These are phyloP conservation scores for Drosophila melanogaster DNA, from an alignment of 1,140 invertebrate species.

Conservation along the genomic window DNA sequence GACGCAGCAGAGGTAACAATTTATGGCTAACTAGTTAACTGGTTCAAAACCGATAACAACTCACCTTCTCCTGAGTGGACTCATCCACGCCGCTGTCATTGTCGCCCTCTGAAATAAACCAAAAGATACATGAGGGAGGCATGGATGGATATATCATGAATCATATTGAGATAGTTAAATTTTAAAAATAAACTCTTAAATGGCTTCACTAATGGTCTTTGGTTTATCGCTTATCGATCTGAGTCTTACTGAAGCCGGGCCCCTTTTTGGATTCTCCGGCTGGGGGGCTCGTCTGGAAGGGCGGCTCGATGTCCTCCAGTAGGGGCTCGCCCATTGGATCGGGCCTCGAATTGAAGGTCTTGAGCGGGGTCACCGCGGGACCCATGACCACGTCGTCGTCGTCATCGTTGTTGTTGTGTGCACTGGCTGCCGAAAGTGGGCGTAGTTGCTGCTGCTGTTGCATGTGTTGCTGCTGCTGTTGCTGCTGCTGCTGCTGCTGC, in stretches of 20 bases:
- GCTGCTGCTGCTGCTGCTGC: constrained; percentile 86
- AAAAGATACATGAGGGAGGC: too few species aligned
- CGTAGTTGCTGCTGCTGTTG: constrained; percentile 49
- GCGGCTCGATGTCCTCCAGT: constrained; percentile 69
- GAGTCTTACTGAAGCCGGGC: constrained; percentile 45
- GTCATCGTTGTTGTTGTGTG: constrained; percentile 70
- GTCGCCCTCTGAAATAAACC: constrained; percentile 89
- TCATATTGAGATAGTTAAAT: background rate
- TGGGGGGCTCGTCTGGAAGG: constrained; percentile 52
- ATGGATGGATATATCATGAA: background rate
- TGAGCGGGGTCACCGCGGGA: constrained; percentile 73
- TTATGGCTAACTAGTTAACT: constrained; percentile 27
- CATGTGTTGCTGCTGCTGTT: constrained; percentile 32
- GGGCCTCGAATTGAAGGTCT: constrained; percentile 48
- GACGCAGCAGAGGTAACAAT: constrained; percentile 39
- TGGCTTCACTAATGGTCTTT: constrained; percentile 48
- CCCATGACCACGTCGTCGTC: constrained; percentile 84
- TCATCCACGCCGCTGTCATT: constrained; percentile 92
- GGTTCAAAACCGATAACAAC: constrained; percentile 39
- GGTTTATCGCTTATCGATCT: background rate
- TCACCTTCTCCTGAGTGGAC: constrained; percentile 90
- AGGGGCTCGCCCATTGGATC: constrained; percentile 75
- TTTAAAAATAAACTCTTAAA: constrained; percentile 7
- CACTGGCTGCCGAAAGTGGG: constrained; percentile 59
- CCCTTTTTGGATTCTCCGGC: constrained; percentile 27